Evolutionary conservation across 2,113 vertebrate genomes (phyloP).

Genomic region (Heliornis fulica): DNA sequence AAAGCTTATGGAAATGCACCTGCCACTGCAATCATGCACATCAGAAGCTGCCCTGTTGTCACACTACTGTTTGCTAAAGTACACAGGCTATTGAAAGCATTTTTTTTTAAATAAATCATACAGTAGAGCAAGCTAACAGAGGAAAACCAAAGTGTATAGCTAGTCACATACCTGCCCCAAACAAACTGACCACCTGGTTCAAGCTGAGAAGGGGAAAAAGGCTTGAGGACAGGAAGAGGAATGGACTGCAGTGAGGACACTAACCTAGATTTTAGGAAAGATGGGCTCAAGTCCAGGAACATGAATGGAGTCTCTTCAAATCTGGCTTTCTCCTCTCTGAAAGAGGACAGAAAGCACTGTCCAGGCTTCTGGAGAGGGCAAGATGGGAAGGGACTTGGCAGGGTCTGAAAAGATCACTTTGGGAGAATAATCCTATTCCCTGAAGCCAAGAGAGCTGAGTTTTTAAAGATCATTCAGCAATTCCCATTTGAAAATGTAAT

Average conservation of each 20-base stretch:
- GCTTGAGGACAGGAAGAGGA: neutral
- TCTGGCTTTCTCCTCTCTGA: neutral
- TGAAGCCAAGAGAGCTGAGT: neutral
- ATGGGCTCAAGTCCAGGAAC: neutral
- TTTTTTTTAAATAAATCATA: neutral
- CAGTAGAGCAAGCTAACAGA: neutral
- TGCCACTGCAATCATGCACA: accelerated
- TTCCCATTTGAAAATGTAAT: neutral
- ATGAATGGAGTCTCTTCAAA: neutral
- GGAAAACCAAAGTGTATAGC: neutral
- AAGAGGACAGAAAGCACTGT: neutral
- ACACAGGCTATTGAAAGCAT: neutral
- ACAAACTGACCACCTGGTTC: neutral
- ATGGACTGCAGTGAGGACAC: neutral
- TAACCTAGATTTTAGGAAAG: neutral
- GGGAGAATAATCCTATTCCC: neutral
- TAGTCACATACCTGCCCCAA: neutral
- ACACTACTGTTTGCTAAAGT: neutral
- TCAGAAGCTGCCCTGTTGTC: neutral
- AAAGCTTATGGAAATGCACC: neutral
- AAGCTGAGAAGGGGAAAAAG: neutral
- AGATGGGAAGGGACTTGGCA: neutral
- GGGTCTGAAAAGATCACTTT: neutral
- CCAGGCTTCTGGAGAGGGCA: neutral
- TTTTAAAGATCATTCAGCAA: neutral